A percentile compares a stretch with the other conserved stretches of the same genome.
Conservation (phyloP, 2,797 vertebrate genomes). For the Tapera naevia region DNA sequence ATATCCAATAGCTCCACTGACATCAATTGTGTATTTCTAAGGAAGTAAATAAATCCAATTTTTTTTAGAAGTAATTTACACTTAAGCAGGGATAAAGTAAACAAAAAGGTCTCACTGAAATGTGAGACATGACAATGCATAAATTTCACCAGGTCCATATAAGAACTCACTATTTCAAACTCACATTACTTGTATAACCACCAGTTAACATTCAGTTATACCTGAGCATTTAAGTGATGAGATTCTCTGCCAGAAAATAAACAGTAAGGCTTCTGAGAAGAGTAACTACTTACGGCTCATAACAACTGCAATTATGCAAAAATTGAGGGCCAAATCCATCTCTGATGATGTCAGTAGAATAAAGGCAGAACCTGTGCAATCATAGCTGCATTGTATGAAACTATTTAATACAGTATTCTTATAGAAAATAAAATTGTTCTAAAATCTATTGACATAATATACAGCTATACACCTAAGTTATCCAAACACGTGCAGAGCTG, state of each 20-base stretch:
- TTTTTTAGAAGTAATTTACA: not conserved
- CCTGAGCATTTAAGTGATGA: not conserved
- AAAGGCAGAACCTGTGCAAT: slow-evolving; percentile 35
- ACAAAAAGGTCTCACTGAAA: not conserved
- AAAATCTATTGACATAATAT: slow-evolving; percentile 13
- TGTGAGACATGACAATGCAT: not conserved
- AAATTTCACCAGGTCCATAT: not conserved
- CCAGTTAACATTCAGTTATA: not conserved
- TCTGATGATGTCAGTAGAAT: not conserved
- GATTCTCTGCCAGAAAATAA: not conserved
- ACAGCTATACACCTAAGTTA: slow-evolving; percentile 43
- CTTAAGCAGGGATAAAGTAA: not conserved
- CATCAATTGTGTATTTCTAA: not conserved
- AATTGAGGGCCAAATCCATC: not conserved
- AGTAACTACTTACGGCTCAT: not conserved
- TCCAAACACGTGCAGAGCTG: slow-evolving; percentile 15
- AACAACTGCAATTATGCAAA: not conserved
- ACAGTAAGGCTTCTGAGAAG: not conserved
- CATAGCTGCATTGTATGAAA: slow-evolving; percentile 8
- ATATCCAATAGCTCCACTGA: not conserved
- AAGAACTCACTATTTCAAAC: not conserved
- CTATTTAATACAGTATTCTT: slow-evolving; percentile 27
- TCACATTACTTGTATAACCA: not conserved
- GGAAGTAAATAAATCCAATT: not conserved
- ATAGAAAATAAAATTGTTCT: slow-evolving; percentile 30